Evolutionary conservation across 2,797 vertebrate species (phyloP).

Genomic region (Sebastes vulpes): DNA sequence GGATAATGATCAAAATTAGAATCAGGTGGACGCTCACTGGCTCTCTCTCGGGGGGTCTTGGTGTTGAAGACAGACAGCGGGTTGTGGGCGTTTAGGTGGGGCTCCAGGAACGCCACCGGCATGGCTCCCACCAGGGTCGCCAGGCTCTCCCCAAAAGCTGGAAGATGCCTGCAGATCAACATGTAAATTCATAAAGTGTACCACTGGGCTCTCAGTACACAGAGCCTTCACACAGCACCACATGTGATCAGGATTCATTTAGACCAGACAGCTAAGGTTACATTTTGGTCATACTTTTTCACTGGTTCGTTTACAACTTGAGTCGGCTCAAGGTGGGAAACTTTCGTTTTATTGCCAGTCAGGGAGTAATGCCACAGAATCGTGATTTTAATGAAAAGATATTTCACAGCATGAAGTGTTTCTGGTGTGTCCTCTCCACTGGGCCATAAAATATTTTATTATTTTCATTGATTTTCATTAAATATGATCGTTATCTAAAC

Average conservation of each 20-base stretch:
- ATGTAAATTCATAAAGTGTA: too few species aligned
- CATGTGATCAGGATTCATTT: neutral
- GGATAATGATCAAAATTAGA: neutral
- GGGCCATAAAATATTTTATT: neutral
- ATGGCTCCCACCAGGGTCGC: constrained; percentile 95
- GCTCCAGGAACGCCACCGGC: constrained; percentile 97
- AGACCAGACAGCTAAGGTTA: neutral
- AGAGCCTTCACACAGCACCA: neutral
- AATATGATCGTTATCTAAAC: neutral
- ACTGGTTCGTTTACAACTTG: neutral
- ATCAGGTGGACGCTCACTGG: constrained; percentile 88
- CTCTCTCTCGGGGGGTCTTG: constrained; percentile 94
- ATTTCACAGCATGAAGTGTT: neutral
- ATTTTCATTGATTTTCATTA: neutral
- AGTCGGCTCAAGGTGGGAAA: neutral
- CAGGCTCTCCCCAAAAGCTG: constrained; percentile 94
- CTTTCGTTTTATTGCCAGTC: neutral
- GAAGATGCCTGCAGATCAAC: constrained; percentile 81
- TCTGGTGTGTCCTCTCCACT: neutral
- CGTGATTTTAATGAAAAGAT: constrained; percentile 5
- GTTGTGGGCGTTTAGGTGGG: constrained; percentile 93
- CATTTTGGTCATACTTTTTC: neutral
- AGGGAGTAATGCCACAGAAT: neutral
- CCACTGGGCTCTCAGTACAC: neutral
- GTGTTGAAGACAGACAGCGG: constrained; percentile 97